phyloP scores from a whole-genome alignment of 2,113 vertebrate species.

The Ibidorhyncha struthersii region DNA sequence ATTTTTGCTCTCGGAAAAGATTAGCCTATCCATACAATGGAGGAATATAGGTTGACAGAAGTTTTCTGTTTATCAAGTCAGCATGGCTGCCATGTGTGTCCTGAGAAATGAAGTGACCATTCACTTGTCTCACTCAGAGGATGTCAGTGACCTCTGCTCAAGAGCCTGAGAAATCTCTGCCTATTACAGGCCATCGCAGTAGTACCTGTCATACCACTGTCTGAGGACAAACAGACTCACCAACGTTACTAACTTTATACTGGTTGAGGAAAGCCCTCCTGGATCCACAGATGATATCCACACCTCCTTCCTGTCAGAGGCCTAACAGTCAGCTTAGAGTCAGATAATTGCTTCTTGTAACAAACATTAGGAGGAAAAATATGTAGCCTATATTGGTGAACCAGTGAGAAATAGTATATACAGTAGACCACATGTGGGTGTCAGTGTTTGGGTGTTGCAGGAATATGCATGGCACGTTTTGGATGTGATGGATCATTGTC shows the following conservation, averaged over 20 bases:
- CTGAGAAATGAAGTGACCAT: not conserved
- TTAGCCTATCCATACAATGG: not conserved
- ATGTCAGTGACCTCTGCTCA: not conserved
- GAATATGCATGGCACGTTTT: not conserved
- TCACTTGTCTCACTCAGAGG: not conserved
- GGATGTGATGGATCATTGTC: not conserved
- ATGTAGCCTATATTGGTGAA: not conserved
- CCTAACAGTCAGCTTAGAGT: not conserved
- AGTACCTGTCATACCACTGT: not conserved
- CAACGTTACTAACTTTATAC: not conserved
- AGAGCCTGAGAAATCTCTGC: not conserved
- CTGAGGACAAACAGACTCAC: not conserved
- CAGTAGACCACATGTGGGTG: not conserved
- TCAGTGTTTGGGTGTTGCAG: not conserved
- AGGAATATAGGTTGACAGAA: not conserved
- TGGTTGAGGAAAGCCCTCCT: not conserved
- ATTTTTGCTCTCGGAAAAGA: not conserved
- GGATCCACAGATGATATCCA: not conserved
- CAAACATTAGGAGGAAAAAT: not conserved
- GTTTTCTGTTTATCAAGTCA: not conserved
- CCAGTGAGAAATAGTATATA: not conserved
- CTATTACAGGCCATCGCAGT: accelerated
- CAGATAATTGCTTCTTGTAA: not conserved
- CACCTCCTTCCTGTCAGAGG: not conserved
- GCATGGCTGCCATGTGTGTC: not conserved